These are phyloP conservation scores for Zoroaster sp. DNA, from an alignment of 53 echinoderm and acorn worm species.

Conservation along the genomic window DNA sequence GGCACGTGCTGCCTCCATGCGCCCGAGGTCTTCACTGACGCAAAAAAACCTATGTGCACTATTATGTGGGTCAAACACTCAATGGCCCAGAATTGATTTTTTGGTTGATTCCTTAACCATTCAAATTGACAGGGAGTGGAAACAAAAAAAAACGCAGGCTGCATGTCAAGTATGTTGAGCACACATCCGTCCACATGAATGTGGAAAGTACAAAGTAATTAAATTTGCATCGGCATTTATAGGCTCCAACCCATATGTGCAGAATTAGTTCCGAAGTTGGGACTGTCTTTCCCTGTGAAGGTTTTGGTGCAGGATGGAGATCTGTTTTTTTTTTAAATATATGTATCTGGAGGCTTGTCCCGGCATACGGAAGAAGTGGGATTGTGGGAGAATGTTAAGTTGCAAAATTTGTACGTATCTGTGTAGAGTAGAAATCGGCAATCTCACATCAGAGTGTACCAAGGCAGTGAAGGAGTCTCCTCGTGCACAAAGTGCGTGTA, in stretches of 20 bases:
- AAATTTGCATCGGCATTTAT: not conserved
- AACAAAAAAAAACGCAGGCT: not conserved
- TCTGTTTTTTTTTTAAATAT: too few relatives aligned
- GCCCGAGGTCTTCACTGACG: not conserved
- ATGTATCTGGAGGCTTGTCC: not conserved
- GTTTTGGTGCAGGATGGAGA: too few relatives aligned
- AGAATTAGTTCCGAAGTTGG: not conserved
- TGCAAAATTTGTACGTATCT: slow-evolving; percentile 1
- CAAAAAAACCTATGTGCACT: not conserved
- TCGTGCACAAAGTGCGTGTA: not conserved
- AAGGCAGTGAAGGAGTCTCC: not conserved
- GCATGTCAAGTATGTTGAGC: not conserved
- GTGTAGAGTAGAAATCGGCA: not conserved
- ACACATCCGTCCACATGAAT: too few relatives aligned
- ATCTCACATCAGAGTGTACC: not conserved
- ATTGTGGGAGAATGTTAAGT: too few relatives aligned
- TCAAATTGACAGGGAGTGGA: not conserved
- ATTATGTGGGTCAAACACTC: not conserved
- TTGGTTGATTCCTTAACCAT: not conserved
- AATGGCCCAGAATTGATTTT: not conserved
- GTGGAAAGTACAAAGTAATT: not conserved
- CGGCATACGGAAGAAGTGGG: too few relatives aligned
- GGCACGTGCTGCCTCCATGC: not conserved
- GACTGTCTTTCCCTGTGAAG: not conserved
- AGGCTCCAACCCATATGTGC: not conserved